Base-by-base conservation (phyloP, 2,888 invertebrate genomes). In the Drosophila eohydei region DNA sequence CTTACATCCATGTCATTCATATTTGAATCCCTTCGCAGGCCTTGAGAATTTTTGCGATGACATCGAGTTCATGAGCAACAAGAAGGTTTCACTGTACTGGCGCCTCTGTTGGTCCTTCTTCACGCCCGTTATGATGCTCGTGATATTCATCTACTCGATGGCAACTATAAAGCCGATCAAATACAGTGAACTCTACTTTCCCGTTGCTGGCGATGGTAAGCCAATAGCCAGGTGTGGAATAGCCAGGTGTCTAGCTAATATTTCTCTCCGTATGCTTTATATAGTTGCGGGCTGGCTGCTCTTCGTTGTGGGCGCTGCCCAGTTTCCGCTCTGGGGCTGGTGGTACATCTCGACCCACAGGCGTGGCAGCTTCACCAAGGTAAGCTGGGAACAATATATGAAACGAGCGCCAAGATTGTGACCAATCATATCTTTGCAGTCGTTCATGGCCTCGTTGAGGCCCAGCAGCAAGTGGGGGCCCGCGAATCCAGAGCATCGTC, bases 11-110 rank as follows among this genome's bases (percentile, higher is more conserved):
- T 2, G 12, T 14, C 14, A 6, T 28, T 14, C 3, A 16, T 34
- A 2, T 34, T 9, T 21, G 1, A 21, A 21, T 21, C 16, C 32
- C 2, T 26, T n/a, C 26, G 2, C 7, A 94, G 95, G 95, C 4
- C 78, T 95, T 40, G 94, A 94, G 66, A 95, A 95, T 75, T 94
- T 96, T 77, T 94, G 95, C 75, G 92, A 94, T 56, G 97, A 97
- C 88, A 93, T 97, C 44, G 96, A 97, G 89, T 97, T 95, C 91
- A 97, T 97, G 97, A 92, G 96, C 80, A 94, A 95, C 28, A 93
- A 93, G 21, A 94, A 94, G 88, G 95, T 91, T 0, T 94, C 95
- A 0, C 76, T 95, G 12, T 97, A 96, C 90, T 97, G 97, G 97
- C 94, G 96, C 54, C 67, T 95, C 28, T 96, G 96, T 75, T 97